phyloP scores from a whole-genome alignment of 2,888 invertebrate species.

The Herminia tarsipennalis region DNA sequence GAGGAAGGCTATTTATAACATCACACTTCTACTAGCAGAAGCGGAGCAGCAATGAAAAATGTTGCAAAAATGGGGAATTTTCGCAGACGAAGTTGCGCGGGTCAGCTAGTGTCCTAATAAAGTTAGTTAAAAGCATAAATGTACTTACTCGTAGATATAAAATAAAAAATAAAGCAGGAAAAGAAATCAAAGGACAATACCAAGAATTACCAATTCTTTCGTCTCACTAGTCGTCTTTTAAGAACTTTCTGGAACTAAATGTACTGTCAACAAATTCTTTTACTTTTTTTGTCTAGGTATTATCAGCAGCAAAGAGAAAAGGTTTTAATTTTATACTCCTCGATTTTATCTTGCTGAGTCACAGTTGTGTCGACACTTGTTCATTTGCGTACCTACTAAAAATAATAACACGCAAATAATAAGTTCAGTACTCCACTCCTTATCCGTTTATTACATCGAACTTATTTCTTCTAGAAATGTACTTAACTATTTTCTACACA shows the following conservation, averaged over 20 bases:
- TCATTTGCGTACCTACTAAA: slow-evolving; percentile 18
- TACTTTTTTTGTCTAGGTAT: neutral
- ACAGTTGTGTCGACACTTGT: slow-evolving; percentile 12
- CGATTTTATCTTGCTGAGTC: slow-evolving; percentile 14
- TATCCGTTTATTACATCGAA: slow-evolving; percentile 19
- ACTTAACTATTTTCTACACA: too few species aligned
- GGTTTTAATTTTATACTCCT: slow-evolving; percentile 5
- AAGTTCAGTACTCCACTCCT: slow-evolving; percentile 26
- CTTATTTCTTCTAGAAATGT: neutral
- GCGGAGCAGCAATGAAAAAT: too few species aligned
- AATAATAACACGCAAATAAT: slow-evolving; percentile 22
- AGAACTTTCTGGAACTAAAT: slow-evolving; percentile 8
- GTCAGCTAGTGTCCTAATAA: too few species aligned
- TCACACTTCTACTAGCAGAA: too few species aligned
- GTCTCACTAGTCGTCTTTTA: slow-evolving; percentile 1
- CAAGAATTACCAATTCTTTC: slow-evolving; percentile 9
- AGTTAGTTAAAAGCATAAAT: too few species aligned
- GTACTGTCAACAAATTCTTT: slow-evolving; percentile 7
- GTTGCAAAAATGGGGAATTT: too few species aligned
- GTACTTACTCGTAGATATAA: too few species aligned
- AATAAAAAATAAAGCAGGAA: too few species aligned
- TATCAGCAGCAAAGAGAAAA: neutral
- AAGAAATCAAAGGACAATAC: too few species aligned
- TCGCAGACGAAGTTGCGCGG: too few species aligned
- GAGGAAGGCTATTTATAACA: too few species aligned